Evolutionary conservation across 2,113 vertebrate genomes (phyloP), one percentile per base, ranked within the genome.

Genomic region (Pterocles burchelli): DNA sequence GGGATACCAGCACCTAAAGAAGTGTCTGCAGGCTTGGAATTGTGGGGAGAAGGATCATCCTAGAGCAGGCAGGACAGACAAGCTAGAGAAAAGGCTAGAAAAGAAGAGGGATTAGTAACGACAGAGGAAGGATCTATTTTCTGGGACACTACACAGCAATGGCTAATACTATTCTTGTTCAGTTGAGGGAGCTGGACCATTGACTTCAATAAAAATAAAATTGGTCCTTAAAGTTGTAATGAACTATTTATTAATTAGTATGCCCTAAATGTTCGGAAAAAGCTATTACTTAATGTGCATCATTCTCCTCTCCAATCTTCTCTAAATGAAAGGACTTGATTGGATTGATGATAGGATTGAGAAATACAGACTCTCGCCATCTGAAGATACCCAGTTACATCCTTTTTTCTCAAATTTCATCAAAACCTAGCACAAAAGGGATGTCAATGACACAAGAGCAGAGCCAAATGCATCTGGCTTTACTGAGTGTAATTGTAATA

Each of bases 401-500:
- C 71, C 17, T 74, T 93, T 90, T 94, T 71, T 71, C 66, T 86
- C 45, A 77, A 89, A 93, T 81, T 71, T 36, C 83, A 90, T 49
- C 90, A 94, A 68, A 95, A 95, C 45, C 85, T 9, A 84, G 43
- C 52, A 96, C 79, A 75, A 94, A 93, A 86, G 78, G 88, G 65
- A 86, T 85, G 76, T 70, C 92, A 87, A 5, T 46, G 88, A 72
- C 88, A 91, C 61, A 49, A 83, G 68, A 67, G 58, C 36, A 78
- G 48, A 95, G 95, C 85, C 90, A 94, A 94, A 80, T 28, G 68
- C 81, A 95, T 93, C 94, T 95, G 79, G 84, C 86, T 96, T 90
- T 52, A 34, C 58, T 57, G 63, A 65, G 68, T 17, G 1, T 86
- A 81, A 95, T 76, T 96, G 85, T 10, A 68, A 73, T 13, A 95